Base-by-base conservation (phyloP, 2,113 vertebrate genomes). In the Chlamydotis undulata region DNA sequence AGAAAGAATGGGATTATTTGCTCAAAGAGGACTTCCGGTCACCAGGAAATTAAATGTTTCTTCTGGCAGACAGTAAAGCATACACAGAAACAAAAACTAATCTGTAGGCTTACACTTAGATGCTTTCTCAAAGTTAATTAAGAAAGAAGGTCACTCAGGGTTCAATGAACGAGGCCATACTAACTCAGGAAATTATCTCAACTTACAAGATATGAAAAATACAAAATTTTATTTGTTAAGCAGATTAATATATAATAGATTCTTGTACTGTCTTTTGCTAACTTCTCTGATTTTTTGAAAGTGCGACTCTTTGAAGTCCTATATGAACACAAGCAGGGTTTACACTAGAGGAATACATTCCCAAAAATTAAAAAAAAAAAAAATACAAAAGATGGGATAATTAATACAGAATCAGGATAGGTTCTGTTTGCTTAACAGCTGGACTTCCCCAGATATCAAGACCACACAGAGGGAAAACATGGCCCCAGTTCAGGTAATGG, bases 41-140 rank as follows among this genome's bases (percentile, higher is more conserved):
- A 96, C 53, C 93, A 97, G 98, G 97, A 98, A 98, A 98, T 98
- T 94, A 96, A 96, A 96, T 98, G 96, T 98, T 98, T 98, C 96
- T 98, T 83, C 97, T 98, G 97, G 97, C 96, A 97, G 70, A 90
- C 57, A 94, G 82, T 41, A 90, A 91, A 95, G 92, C 87, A 93
- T 94, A 95, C 87, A 87, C 57, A 97, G 61, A 97, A 98, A 97
- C 97, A 95, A 95, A 92, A 97, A 94, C 84, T 93, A 93, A 96
- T 84, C 87, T 89, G 64, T 49, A 71, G 61, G 83, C 89, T 97
- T 93, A 97, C 80, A 92, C 87, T 97, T 97, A 95, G 82, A 81
- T 87, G 92, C 87, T 89, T 96, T 97, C 96, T 96, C 92, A 95
- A 95, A 96, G 94, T 90, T 96, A 96, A 97, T 97, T 96, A 95